A percentile compares a stretch with the other conserved stretches of the same genome.
Evolutionary conservation across 2,113 vertebrate genomes (phyloP).

Genomic region (Nestor notabilis): DNA sequence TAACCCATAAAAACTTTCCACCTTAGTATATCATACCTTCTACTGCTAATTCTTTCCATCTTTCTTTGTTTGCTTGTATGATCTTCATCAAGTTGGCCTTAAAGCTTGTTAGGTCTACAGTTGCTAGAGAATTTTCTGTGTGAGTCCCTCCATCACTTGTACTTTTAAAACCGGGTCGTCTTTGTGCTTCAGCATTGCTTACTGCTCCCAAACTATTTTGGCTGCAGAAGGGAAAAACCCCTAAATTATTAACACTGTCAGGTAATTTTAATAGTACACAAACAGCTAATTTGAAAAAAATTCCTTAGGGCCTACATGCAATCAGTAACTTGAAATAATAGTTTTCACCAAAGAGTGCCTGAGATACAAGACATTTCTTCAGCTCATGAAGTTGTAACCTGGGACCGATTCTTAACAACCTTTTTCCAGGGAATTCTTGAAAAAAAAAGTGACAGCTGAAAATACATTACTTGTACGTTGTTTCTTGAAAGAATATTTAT

Average conservation of each 20-base stretch:
- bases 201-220: slow-evolving; percentile 42
- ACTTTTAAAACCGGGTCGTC: slow-evolving; percentile 78
- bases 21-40: slow-evolving; percentile 77
- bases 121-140: slow-evolving; percentile 84
- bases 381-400: not conserved
- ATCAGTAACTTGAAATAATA: not conserved
- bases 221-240: not conserved
- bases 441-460: not conserved
- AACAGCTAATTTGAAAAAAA: not conserved
- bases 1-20: not conserved
- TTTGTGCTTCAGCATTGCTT: slow-evolving; percentile 51
- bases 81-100: slow-evolving; percentile 85
- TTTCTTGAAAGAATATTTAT: not conserved
- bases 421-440: not conserved
- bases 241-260: not conserved
- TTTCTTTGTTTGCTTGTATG: slow-evolving; percentile 91
- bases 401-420: not conserved
- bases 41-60: slow-evolving; percentile 92
- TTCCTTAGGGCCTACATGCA: not conserved
- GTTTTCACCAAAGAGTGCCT: not conserved
- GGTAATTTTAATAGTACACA: not conserved
- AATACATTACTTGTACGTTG: not conserved
- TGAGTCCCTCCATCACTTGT: slow-evolving; percentile 70
- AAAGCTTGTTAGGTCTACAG: slow-evolving; percentile 86
- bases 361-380: not conserved